Evolutionary conservation across 2,888 invertebrate species (phyloP), one percentile per base, ranked within the genome.

Genomic region (Callyntrura sp.): DNA sequence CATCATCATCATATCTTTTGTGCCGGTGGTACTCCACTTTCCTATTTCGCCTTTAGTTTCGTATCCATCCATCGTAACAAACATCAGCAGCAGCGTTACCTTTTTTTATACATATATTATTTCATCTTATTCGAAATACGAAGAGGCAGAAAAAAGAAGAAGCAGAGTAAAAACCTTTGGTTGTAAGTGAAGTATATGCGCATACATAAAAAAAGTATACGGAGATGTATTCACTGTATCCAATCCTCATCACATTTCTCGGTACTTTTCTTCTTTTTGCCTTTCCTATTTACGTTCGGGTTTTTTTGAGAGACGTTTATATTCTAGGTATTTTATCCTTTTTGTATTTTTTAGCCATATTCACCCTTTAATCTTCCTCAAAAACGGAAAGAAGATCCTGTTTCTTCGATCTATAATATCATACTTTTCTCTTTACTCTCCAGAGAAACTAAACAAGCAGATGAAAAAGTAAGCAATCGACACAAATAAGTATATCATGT

Each of bases 301-400:
- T n/a, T n/a, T n/a, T 76, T 76, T 76, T 48, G 76, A 76, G 76
- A 76, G 48, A 35, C 76, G 51, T 76, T 76, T 76, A 76, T 76
- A 23, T 76, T 76, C 76, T 76, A 51, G 76, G 76, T 76, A 76
- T 76, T 76, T 76, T 88, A 88, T 88, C 88, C 68, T 84, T 88
- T 85, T 83, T 20, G 11, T 84, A 23, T 70, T 79, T 81, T 85
- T 83, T 76, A 84, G 84, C 90, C 85, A 78, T 83, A 90, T 88
- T 89, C 90, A 89, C 90, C 91, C 90, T 91, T 91, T 92, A 91
- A 91, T 92, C 91, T 91, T 83, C 70, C 57, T 88, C 76, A 84
- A 65, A 81, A 81, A 23, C 25, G 12, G 11, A n/a, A 62, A 82
- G 73, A 62, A 79, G 89, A 89, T 89, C 85, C 68, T 70, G 85